phyloP scores from a whole-genome alignment of 2,797 vertebrate species.

The Galago senegalensis region DNA sequence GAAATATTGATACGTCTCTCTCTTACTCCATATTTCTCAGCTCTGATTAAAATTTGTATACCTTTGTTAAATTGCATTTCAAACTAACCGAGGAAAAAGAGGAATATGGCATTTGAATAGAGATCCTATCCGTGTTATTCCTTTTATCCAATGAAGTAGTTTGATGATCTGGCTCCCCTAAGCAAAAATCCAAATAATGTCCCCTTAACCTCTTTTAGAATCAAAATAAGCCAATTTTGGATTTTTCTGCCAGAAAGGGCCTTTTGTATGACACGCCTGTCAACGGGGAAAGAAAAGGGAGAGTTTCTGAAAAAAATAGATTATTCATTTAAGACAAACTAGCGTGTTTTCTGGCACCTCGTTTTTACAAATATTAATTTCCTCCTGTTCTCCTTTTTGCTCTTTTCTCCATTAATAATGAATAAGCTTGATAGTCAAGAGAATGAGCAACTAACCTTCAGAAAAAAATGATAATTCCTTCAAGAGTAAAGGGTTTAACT shows the following conservation, averaged over 20 bases:
- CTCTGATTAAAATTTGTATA: conserved; percentile 77
- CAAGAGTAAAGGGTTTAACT: conserved; percentile 54
- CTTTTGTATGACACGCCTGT: conserved; percentile 26
- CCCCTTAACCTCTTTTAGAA: conserved; percentile 71
- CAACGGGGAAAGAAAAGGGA: not conserved
- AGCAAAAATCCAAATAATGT: conserved; percentile 80
- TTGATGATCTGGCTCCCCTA: conserved; percentile 56
- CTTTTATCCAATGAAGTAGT: conserved; percentile 71
- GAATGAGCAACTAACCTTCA: conserved; percentile 42
- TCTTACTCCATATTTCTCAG: conserved; percentile 49
- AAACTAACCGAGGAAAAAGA: conserved; percentile 71
- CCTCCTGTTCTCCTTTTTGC: not conserved
- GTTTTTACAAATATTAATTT: conserved; percentile 29
- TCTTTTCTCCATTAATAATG: conserved; percentile 11
- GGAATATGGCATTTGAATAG: conserved; percentile 69
- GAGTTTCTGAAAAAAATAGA: conserved; percentile 16
- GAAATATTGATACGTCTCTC: conserved; percentile 71
- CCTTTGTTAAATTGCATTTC: conserved; percentile 77
- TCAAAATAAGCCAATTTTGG: conserved; percentile 70
- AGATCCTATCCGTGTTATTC: conserved; percentile 69
- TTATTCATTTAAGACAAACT: not conserved
- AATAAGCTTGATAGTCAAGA: conserved; percentile 35
- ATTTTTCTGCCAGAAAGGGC: conserved; percentile 54
- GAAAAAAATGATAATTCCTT: conserved; percentile 64
- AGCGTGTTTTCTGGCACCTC: conserved; percentile 1